Conservation (phyloP, 2,888 invertebrate genomes). For the Hypomecis punctinalis region DNA sequence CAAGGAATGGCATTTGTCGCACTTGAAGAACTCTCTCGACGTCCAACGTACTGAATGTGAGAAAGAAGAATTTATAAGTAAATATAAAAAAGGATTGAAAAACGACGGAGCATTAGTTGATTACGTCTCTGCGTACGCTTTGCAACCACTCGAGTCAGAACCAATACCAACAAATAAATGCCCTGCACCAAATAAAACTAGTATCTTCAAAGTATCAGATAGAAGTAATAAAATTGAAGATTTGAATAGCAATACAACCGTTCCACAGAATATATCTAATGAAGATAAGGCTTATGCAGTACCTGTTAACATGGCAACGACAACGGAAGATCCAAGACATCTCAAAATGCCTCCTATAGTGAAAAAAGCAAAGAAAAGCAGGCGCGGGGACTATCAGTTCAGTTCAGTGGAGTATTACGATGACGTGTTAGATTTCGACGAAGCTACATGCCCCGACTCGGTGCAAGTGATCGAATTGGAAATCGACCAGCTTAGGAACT, state of each 20-base stretch:
- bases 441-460: conserved; percentile 52
- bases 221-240: background rate
- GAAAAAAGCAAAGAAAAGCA: conserved; percentile 38
- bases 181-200: conserved; percentile 27
- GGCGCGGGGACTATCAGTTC: conserved; percentile 68
- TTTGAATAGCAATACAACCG: background rate
- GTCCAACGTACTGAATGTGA: conserved; percentile 48
- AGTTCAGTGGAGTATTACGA: conserved; percentile 74
- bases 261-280: background rate
- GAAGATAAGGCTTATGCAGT: conserved; percentile 11
- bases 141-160: conserved; percentile 53
- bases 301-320: conserved; percentile 38
- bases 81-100: conserved; percentile 57
- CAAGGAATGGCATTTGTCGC: conserved; percentile 62
- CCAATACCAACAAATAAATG: conserved; percentile 47
- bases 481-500: conserved; percentile 60
- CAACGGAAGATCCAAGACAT: conserved; percentile 24
- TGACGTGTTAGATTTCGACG: conserved; percentile 57
- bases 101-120: conserved; percentile 60
- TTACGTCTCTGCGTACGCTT: conserved; percentile 59
- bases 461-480: conserved; percentile 62
- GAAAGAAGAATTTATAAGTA: conserved; percentile 56
- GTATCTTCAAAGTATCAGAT: conserved; percentile 8
- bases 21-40: conserved; percentile 55
- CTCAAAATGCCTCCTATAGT: conserved; percentile 18